Base-by-base conservation (phyloP, 2,888 invertebrate genomes). In the Polyommatus iphigenia region DNA sequence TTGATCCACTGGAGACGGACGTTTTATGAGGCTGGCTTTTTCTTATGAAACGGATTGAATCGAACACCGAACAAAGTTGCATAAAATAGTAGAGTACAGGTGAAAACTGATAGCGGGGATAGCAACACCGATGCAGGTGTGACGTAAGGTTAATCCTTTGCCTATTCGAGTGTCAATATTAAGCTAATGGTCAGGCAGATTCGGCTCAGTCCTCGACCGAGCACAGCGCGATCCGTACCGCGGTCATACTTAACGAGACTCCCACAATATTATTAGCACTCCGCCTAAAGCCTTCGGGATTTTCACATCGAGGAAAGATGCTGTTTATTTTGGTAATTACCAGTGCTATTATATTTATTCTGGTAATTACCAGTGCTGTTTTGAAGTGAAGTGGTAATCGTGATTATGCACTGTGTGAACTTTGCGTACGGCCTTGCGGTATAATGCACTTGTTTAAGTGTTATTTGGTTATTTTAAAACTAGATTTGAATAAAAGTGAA, bases 201-300 rank as follows among this genome's bases (percentile, higher is more conserved):
- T 89, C 91, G 87, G 88, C 90, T 90, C 89, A 90, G 89, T 91
- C 91, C 85, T 87, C 29, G 83, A 83, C 87, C 84, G 85, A 85
- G 86, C 85, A 84, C 83, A 80, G 82, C 83, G 83, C 86, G 85
- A 84, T 84, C 86, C 85, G 87, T 85, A 85, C 87, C 87, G 85
- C 87, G 85, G 83, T 89, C 87, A 89, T 92, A 93, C n/a, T n/a
- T n/a, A 93, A 90, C 87, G 89, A 87, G 90, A 90, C 92, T 92
- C 88, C 92, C 89, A 91, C 91, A 93, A 90, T 90, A 90, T 90
- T 88, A 89, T 90, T 88, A 89, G 84, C 93, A 93, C 89, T 93
- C 92, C 88, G 87, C 89, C 88, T 85, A 88, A 87, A 88, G 86
- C 87, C 87, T 87, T 87, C 93, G 92, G 93, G 92, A 93, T 92